These are phyloP conservation scores for Drosophila pseudoananassae DNA, from an alignment of 1,140 invertebrate species.

Conservation along the genomic window DNA sequence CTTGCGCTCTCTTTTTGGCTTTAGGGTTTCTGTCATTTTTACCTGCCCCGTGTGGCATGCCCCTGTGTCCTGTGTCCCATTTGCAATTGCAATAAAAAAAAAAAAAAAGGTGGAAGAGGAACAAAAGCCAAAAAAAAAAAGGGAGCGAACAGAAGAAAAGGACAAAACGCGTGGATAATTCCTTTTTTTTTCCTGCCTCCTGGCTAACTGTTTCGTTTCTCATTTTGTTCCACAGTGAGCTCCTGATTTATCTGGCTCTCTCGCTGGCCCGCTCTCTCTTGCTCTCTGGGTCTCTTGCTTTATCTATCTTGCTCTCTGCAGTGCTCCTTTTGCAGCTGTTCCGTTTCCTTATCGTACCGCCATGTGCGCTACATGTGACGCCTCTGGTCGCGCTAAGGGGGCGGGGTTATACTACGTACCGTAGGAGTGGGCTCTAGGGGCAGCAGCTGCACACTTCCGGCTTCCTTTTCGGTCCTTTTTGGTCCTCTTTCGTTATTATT, in stretches of 20 bases:
- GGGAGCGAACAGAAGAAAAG: slow-evolving; percentile 15
- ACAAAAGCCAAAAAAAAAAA: slow-evolving; percentile 17
- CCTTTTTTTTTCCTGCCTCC: slow-evolving; percentile 14
- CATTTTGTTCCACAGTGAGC: slow-evolving; percentile 20
- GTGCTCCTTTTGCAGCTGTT: slow-evolving; percentile 31
- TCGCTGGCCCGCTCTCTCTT: slow-evolving; percentile 21
- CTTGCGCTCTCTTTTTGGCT: slow-evolving; percentile 2
- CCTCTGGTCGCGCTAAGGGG: slow-evolving; percentile 11
- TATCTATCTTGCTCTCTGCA: neutral
- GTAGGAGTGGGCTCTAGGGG: too few species aligned
- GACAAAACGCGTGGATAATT: slow-evolving; percentile 41
- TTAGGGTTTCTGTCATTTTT: slow-evolving; percentile 6
- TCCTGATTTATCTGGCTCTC: slow-evolving; percentile 29
- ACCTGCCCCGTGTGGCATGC: slow-evolving; percentile 11
- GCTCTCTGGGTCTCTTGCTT: neutral
- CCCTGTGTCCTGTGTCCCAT: neutral
- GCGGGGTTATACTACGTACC: too few species aligned
- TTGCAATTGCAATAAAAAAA: slow-evolving; percentile 35
- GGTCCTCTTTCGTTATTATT: slow-evolving; percentile 2
- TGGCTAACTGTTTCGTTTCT: slow-evolving; percentile 10
- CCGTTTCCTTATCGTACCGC: slow-evolving; percentile 54
- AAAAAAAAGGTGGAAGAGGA: slow-evolving; percentile 7
- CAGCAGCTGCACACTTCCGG: slow-evolving; percentile 65
- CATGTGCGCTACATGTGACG: slow-evolving; percentile 76
- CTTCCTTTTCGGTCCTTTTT: slow-evolving; percentile 33